Evolutionary conservation across 2,113 vertebrate species (phyloP), one percentile per base, ranked within the genome.

Genomic region (Tympanuchus pallidicinctus): DNA sequence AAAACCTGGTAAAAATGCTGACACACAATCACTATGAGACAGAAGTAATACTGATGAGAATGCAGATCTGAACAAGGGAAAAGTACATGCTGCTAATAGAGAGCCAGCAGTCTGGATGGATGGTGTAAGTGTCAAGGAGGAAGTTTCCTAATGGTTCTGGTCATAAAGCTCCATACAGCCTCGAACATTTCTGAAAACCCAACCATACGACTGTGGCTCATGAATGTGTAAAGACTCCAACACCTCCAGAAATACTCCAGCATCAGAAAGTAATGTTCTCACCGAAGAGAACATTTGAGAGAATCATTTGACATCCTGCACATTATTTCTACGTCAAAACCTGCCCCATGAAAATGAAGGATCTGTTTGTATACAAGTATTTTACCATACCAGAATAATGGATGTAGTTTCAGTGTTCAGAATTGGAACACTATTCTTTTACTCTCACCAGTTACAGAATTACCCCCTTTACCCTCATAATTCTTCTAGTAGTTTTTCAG

Each of bases 171-270:
- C 8, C 22, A 27, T 8, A 32, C 8, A 22, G 85, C 4, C 25
- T 34, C 57, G 22, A 45, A 34, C 32, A 60, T 17, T 50, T 19
- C 60, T 0, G 10, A 75, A 91, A 89, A 65, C 22, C 52, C 82
- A 9, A 19, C 18, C 18, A 38, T 13, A 59, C 17, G 27, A 38
- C 25, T 1, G 0, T 3, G 20, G 28, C 40, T 85, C 38, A 69
- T 48, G 57, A 75, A 69, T 25, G 3, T 32, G 38, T 15, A 14
- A 83, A 89, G 61, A 71, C 10, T 34, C 64, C n/a, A 90, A 78
- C 25, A 54, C 4, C n/a, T 64, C 21, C 14, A 78, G 21, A 81
- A 83, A 71, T 42, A 64, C 1, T 52, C 16, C 52, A 78, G 38
- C 0, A 2, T 14, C 21, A 45, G 12, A 71, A 0, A 61, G 13